Conservation (phyloP, 2,797 vertebrate species). For the Onychomys arenicola region DNA sequence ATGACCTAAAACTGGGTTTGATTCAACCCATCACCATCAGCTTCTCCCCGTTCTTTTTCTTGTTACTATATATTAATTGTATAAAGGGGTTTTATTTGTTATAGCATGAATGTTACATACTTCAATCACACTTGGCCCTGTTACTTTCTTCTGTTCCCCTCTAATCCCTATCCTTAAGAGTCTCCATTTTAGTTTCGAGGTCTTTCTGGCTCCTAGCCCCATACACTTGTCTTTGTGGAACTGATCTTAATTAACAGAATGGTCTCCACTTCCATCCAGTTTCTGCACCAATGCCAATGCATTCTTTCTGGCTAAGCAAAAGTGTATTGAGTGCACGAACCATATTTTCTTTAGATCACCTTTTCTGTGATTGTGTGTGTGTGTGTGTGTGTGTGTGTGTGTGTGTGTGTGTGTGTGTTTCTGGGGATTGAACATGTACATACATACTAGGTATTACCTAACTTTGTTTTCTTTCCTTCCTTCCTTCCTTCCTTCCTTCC, state of each 20-base stretch:
- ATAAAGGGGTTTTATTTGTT: not conserved
- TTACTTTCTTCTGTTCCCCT: not conserved
- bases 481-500: not conserved
- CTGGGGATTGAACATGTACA: not conserved
- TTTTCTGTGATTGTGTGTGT: not conserved
- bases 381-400: not conserved
- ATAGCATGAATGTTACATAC: not conserved
- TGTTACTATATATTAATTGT: not conserved
- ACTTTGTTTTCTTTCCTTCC: not conserved
- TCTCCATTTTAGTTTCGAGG: not conserved
- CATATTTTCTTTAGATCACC: not conserved
- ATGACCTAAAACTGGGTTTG: slow-evolving; percentile 33
- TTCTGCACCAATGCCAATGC: not conserved
- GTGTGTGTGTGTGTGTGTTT: not conserved
- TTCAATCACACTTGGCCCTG: not conserved
- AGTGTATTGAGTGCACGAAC: not conserved
- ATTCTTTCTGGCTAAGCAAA: not conserved
- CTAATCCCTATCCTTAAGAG: not conserved
- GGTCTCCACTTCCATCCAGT: not conserved
- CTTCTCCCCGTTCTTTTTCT: no score
- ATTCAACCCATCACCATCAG: not conserved
- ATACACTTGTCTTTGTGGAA: not conserved
- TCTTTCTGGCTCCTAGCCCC: not conserved
- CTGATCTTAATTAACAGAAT: not conserved
- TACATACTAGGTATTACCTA: not conserved